phyloP scores from a whole-genome alignment of 2,888 invertebrate genomes.

The Drosophila silvestris region DNA sequence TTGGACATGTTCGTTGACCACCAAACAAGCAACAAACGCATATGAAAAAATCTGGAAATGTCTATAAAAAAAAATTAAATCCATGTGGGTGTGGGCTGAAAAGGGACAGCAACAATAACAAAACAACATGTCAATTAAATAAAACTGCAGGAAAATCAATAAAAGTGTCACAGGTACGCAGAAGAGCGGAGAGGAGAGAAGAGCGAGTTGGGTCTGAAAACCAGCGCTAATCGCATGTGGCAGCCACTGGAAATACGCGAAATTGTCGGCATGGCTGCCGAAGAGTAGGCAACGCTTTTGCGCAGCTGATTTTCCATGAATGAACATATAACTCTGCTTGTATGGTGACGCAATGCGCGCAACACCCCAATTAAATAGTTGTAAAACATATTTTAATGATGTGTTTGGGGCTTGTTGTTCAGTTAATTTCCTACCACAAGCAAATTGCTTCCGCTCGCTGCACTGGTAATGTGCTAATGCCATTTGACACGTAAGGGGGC shows the following conservation, averaged over 20 bases:
- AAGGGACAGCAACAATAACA: constrained; percentile 76
- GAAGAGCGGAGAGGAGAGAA: fast-evolving
- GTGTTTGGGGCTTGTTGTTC: constrained; percentile 31
- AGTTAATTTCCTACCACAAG: constrained; percentile 56
- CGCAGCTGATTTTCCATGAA: constrained; percentile 65
- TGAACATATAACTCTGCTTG: constrained; percentile 37
- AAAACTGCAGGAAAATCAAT: constrained; percentile 79
- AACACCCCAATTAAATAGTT: constrained; percentile 71
- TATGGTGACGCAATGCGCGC: constrained; percentile 57
- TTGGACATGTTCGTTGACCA: constrained; percentile 83
- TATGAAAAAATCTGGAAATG: constrained; percentile 53
- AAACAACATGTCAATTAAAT: constrained; percentile 81
- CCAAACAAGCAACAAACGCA: constrained; percentile 45
- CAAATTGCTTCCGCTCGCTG: constrained; percentile 64
- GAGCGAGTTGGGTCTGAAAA: not conserved
- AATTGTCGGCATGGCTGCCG: constrained; percentile 32
- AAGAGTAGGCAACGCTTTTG: constrained; percentile 18
- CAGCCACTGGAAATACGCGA: constrained; percentile 53
- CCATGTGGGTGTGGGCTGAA: constrained; percentile 22
- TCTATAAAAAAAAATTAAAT: constrained; percentile 1
- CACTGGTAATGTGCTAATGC: constrained; percentile 47
- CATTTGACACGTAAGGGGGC: constrained; percentile 59
- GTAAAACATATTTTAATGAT: constrained; percentile 69
- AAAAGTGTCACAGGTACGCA: constrained; percentile 45
- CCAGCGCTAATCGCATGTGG: constrained; percentile 27